Percentiles rank a stretch among this genome's conserved stretches.
phyloP scores from a whole-genome alignment of 2,888 invertebrate species.

The Drosophila anomalata region DNA sequence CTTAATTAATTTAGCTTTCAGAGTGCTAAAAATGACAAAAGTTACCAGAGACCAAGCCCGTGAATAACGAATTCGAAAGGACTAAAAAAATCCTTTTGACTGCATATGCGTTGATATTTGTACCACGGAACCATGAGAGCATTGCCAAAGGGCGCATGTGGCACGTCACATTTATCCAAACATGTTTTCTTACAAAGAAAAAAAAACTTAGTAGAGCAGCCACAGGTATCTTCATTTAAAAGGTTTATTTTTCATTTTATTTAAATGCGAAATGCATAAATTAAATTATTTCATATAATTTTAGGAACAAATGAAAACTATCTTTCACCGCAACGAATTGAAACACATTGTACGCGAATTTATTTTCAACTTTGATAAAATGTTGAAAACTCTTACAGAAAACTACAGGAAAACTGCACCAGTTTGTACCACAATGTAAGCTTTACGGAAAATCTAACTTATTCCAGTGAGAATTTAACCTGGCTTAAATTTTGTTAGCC shows the following conservation, averaged over 20 bases:
- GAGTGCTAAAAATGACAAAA: neutral
- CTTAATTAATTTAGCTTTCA: neutral
- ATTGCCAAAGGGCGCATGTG: neutral
- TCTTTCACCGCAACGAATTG: neutral
- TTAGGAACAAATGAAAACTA: neutral
- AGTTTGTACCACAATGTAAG: neutral
- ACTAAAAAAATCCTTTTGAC: neutral
- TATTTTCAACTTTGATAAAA: neutral
- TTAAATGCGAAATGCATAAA: neutral
- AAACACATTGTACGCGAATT: neutral
- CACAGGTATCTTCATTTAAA: neutral
- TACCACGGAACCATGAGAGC: neutral
- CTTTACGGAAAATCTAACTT: neutral
- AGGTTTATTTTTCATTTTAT: neutral
- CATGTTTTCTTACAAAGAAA: neutral
- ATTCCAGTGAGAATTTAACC: neutral
- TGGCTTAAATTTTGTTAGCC: neutral
- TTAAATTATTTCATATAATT: too few species aligned
- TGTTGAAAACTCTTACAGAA: neutral
- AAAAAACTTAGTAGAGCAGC: neutral
- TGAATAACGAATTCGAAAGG: neutral
- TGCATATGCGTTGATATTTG: neutral
- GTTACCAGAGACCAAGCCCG: neutral
- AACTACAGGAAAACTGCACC: neutral
- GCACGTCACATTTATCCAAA: constrained; percentile 1